Base-by-base conservation (phyloP, 2,888 invertebrate species). In the Coronaproctus castanopsis region DNA sequence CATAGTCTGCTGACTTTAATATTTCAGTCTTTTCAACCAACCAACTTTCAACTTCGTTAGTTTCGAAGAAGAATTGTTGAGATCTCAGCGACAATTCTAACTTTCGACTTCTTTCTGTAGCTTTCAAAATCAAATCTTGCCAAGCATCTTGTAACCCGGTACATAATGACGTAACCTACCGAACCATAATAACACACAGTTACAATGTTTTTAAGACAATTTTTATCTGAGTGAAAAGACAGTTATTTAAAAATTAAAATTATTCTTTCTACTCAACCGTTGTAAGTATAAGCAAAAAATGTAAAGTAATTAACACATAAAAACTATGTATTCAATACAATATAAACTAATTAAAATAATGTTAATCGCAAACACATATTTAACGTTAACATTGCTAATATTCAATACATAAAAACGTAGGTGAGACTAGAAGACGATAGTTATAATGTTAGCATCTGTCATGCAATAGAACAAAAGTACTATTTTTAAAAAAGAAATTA, bases 11-110 rank as follows among this genome's bases (percentile, higher is more conserved):
- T n/a, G 85, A 85, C 36, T 80, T 80, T 3, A 93, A 73, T 24
- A 86, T 80, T 62, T 87, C 85, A 54, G 82, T 83, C 70, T 87
- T 87, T 73, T 95, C 93, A 49, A 82, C 82, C 63, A 95, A 77
- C 93, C 93, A 95, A 23, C 85, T 82, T 73, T 95, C 95, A 63
- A 95, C 86, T 73, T 92, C 92, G 54, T 82, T 82, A 14, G 89
- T 87, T 70, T 92, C 91, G 69, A 87, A 88, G 73, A 87, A 80
- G 75, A 87, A 91, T 75, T 92, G 89, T 72, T 95, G 95, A 10
- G 90, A 87, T 69, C 84, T 84, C 59, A 93, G 75, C 0, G 90
- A 88, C 63, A 88, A 78, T 65, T 93, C 92, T 61, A 95, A 77
- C 62, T 85, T 83, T 49, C 79, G 79, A 23, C 82, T 82, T 53